Conservation (phyloP, 2,888 invertebrate genomes). For the Tanaodytes sp. region DNA sequence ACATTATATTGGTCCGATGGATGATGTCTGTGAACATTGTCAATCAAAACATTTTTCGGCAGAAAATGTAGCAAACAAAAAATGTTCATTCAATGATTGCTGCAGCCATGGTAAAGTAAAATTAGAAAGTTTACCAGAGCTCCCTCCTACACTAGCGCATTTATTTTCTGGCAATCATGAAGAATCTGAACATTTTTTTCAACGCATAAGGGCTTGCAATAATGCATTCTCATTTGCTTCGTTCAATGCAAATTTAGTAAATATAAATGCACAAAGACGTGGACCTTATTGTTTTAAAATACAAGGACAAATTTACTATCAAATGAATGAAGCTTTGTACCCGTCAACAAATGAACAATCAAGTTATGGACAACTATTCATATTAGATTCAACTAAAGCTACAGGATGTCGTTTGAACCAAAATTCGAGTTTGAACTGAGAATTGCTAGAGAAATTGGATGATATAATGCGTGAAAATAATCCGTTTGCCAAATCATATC, state of each 20-base stretch:
- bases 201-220: slow-evolving; percentile 13
- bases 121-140: too few species aligned
- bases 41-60: too few species aligned
- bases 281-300: slow-evolving; percentile 6
- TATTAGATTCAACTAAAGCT: slow-evolving; percentile 4
- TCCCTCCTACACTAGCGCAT: too few species aligned
- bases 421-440: not conserved
- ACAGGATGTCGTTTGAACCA: not conserved
- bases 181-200: not conserved
- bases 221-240: slow-evolving; percentile 15
- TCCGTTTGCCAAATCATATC: slow-evolving; percentile 1
- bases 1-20: too few species aligned
- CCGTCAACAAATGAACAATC: slow-evolving; percentile 1
- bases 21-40: too few species aligned
- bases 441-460: not conserved
- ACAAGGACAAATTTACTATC: slow-evolving; percentile 12
- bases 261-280: slow-evolving; percentile 4
- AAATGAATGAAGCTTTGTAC: slow-evolving; percentile 11
- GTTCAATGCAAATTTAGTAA: slow-evolving; percentile 10
- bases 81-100: too few species aligned
- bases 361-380: slow-evolving; percentile 6
- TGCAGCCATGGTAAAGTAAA: too few species aligned
- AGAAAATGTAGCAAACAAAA: too few species aligned
- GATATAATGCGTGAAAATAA: not conserved
- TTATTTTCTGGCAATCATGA: not conserved